Conservation (phyloP, 2,797 vertebrate genomes). For the Alosa sapidissima region DNA sequence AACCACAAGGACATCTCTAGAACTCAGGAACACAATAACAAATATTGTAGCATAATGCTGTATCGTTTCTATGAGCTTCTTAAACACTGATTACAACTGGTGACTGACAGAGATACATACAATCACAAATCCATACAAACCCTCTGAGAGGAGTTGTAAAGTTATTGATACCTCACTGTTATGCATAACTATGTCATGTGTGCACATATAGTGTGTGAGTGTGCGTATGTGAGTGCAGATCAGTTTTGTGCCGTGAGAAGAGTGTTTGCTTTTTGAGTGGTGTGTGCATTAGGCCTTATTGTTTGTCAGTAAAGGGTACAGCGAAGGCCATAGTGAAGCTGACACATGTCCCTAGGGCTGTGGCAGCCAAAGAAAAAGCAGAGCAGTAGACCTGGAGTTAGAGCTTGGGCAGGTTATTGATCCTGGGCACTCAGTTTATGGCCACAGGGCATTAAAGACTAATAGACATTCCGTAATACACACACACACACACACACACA, state of each 20-base stretch:
- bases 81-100: neutral
- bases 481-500: constrained; percentile 27
- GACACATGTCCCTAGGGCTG: constrained; percentile 10
- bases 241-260: neutral
- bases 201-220: neutral
- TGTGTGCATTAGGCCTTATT: neutral
- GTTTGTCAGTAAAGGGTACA: neutral
- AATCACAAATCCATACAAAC: neutral
- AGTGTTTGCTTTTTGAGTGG: neutral
- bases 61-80: neutral
- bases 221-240: neutral
- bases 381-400: constrained; percentile 39
- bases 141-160: neutral
- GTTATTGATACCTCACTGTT: neutral
- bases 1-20: neutral
- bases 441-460: neutral
- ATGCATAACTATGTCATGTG: neutral
- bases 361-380: constrained; percentile 32
- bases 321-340: constrained; percentile 34
- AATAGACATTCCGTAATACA: neutral
- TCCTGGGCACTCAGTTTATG: neutral
- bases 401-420: constrained; percentile 15
- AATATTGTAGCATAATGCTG: neutral
- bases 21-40: neutral
- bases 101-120: neutral